Percentiles rank a stretch among this genome's conserved stretches.
These are phyloP conservation scores for Eurois occulta DNA, from an alignment of 2,888 invertebrate species.

Conservation along the genomic window DNA sequence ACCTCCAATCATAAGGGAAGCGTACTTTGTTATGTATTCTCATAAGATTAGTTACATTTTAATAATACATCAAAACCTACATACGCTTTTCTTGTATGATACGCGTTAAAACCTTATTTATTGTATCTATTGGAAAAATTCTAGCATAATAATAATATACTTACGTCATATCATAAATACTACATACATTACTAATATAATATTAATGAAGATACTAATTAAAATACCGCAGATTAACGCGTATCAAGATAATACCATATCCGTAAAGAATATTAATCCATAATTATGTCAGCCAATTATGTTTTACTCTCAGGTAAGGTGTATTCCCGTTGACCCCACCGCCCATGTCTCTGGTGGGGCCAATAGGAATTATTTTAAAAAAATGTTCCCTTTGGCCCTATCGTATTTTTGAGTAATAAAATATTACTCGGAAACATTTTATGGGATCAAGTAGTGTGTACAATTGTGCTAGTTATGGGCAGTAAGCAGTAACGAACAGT, in stretches of 20 bases:
- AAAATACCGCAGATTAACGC: not conserved
- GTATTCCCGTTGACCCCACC: too few relatives aligned
- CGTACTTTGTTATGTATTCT: too few relatives aligned
- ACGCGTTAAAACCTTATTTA: not conserved
- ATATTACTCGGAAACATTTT: too few relatives aligned
- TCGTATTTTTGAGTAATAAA: too few relatives aligned
- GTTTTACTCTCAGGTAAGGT: not conserved
- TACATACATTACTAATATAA: slow-evolving; percentile 16
- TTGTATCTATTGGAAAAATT: slow-evolving; percentile 13
- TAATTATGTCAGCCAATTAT: not conserved
- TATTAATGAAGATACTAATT: slow-evolving; percentile 31
- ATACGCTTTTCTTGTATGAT: not conserved
- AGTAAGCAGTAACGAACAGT: too few relatives aligned
- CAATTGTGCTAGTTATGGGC: too few relatives aligned
- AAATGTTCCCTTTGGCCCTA: too few relatives aligned
- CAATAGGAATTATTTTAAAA: too few relatives aligned
- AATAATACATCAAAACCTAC: not conserved
- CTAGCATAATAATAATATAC: not conserved
- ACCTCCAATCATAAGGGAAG: too few relatives aligned
- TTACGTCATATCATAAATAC: not conserved
- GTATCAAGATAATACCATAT: not conserved
- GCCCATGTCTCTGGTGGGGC: too few relatives aligned
- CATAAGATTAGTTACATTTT: too few relatives aligned
- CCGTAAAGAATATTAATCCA: slow-evolving; percentile 13
- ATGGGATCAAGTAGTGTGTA: too few relatives aligned